Evolutionary conservation across 2,113 vertebrate species (phyloP).

Genomic region (Gadus macrocephalus): DNA sequence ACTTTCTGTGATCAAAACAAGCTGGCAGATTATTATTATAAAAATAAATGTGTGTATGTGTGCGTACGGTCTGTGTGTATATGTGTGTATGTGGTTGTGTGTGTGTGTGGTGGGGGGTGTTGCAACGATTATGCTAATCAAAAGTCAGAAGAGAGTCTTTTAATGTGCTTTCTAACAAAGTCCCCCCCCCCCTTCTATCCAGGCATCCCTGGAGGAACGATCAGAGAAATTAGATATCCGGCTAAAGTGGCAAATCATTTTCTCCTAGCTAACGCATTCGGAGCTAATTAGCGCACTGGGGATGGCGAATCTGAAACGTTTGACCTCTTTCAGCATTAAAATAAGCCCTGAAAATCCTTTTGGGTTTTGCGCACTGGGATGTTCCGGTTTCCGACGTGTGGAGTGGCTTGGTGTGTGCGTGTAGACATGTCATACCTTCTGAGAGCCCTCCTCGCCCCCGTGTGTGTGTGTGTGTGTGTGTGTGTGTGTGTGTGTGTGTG

Average conservation of each 20-base stretch:
- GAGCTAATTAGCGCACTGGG: slow-evolving; percentile 60
- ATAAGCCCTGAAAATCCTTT: slow-evolving; percentile 67
- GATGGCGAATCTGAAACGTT: slow-evolving; percentile 63
- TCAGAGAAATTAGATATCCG: slow-evolving; percentile 50
- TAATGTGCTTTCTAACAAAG: slow-evolving; percentile 53
- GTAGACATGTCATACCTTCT: background rate
- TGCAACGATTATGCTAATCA: too few species aligned
- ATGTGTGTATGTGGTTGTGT: too few species aligned
- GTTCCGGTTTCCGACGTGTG: slow-evolving; percentile 56
- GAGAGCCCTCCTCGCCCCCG: too few species aligned
- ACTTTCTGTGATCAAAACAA: too few species aligned
- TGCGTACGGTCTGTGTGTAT: too few species aligned
- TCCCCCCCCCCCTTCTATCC: slow-evolving; percentile 10
- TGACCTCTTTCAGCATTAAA: slow-evolving; percentile 71
- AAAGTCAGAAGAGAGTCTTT: background rate
- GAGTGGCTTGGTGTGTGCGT: slow-evolving; percentile 3
- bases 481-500: too few species aligned
- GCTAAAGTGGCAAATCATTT: slow-evolving; percentile 62
- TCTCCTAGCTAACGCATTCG: slow-evolving; percentile 44
- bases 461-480: too few species aligned
- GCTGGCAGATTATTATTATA: too few species aligned
- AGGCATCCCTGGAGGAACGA: slow-evolving; percentile 30
- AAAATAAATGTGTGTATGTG: too few species aligned
- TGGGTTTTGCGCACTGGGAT: slow-evolving; percentile 58
- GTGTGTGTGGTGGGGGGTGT: too few species aligned